phyloP scores from a whole-genome alignment of 2,797 vertebrate genomes.

The Bryconaethiops microstoma region DNA sequence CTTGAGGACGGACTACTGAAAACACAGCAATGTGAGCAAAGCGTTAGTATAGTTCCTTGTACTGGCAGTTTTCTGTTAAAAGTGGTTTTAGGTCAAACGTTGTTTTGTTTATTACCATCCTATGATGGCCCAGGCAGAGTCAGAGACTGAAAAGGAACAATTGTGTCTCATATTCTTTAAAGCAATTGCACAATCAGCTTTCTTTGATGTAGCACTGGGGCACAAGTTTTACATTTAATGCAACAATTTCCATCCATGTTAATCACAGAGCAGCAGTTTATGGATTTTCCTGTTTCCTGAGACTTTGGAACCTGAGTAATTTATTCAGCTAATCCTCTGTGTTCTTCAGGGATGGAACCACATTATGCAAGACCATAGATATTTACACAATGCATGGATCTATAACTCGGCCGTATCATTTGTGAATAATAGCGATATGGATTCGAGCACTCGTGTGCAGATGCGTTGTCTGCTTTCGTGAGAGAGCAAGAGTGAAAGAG shows the following conservation, averaged over 20 bases:
- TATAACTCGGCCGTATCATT: constrained; percentile 46
- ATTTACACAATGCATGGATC: constrained; percentile 56
- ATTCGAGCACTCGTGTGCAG: constrained; percentile 37
- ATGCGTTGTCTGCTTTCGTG: constrained; percentile 18
- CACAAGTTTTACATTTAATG: too few species aligned
- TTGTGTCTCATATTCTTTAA: too few species aligned
- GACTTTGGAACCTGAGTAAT: constrained; percentile 51
- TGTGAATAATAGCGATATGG: constrained; percentile 48
- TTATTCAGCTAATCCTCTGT: constrained; percentile 63
- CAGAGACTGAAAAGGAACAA: too few species aligned
- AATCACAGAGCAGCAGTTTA: constrained; percentile 41
- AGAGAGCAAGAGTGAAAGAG: constrained; percentile 4
- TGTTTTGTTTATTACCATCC: too few species aligned
- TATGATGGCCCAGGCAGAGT: too few species aligned
- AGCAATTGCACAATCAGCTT: too few species aligned
- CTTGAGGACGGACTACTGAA: neutral
- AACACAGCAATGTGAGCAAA: too few species aligned
- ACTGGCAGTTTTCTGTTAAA: too few species aligned
- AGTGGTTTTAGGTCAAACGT: too few species aligned
- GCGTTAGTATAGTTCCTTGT: too few species aligned
- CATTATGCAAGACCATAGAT: constrained; percentile 56
- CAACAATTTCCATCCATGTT: constrained; percentile 41
- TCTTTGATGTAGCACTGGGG: too few species aligned
- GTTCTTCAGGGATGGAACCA: constrained; percentile 56
- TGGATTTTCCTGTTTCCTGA: constrained; percentile 41